Conservation (phyloP, 2,888 invertebrate genomes). For the Stramonita haemastoma region DNA sequence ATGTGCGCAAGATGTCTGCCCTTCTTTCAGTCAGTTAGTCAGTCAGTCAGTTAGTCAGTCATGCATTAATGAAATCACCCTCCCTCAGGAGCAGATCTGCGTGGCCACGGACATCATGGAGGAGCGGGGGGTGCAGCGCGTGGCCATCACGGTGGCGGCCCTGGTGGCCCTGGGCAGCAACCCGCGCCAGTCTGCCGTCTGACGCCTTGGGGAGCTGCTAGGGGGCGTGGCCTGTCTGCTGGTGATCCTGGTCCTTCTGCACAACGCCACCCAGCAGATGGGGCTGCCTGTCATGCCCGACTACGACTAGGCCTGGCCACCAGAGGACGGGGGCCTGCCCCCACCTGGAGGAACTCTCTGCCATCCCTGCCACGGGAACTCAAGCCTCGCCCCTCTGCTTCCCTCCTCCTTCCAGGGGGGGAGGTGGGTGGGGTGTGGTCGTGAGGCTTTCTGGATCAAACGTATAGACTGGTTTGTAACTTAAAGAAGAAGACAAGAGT, state of each 20-base stretch:
- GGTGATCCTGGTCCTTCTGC: conserved; percentile 55
- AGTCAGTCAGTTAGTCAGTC: too few species aligned
- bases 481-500: too few species aligned
- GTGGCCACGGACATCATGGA: conserved; percentile 94
- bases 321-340: background rate
- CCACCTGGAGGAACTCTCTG: background rate
- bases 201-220: conserved; percentile 60
- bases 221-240: conserved; percentile 55
- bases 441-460: background rate
- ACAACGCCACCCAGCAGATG: conserved; percentile 57
- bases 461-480: too few species aligned
- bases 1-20: too few species aligned
- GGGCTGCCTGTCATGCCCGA: conserved; percentile 56
- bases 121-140: conserved; percentile 88
- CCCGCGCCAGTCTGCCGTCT: conserved; percentile 64
- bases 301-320: conserved; percentile 26
- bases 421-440: too few species aligned
- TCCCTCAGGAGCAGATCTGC: conserved; percentile 89
- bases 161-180: conserved; percentile 80
- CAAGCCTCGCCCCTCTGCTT: background rate
- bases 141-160: conserved; percentile 92
- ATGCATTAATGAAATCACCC: background rate
- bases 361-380: background rate
- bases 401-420: too few species aligned
- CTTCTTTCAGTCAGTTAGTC: too few species aligned